phyloP scores from a whole-genome alignment of 2,113 vertebrate species.

The Caloenas nicobarica region DNA sequence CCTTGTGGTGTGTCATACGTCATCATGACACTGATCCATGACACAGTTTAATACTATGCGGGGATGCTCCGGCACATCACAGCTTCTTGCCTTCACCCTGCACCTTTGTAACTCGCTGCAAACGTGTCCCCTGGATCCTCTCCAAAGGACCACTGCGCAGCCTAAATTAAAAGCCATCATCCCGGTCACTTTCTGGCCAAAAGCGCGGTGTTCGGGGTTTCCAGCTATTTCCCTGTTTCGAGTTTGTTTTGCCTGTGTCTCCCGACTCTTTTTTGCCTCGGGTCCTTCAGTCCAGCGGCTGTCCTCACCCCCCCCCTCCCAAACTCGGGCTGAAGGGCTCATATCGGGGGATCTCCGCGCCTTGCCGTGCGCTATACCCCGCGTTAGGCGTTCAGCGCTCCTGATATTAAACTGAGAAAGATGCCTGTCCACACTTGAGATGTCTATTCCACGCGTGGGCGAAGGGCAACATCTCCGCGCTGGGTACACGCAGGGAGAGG shows the following conservation, averaged over 20 bases:
- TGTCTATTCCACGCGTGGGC: neutral
- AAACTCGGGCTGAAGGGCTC: too few relatives aligned
- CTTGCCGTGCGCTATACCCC: neutral
- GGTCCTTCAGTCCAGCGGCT: neutral
- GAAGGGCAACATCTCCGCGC: neutral
- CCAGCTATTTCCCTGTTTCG: neutral
- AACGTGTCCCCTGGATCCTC: neutral
- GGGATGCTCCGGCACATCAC: neutral
- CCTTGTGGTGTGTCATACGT: constrained; percentile 11
- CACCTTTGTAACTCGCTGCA: neutral
- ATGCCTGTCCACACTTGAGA: neutral
- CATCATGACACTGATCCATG: constrained; percentile 45
- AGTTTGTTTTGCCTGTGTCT: too few relatives aligned
- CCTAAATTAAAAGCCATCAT: neutral
- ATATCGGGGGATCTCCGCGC: neutral
- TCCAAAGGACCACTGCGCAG: neutral
- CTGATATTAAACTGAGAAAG: neutral
- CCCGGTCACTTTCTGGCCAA: neutral
- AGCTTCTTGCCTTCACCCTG: neutral
- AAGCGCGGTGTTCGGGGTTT: neutral
- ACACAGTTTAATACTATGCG: constrained; percentile 27
- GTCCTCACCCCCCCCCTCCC: neutral
- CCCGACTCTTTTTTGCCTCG: neutral
- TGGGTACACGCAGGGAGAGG: neutral
- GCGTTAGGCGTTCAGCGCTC: neutral